phyloP scores from a whole-genome alignment of 2,113 vertebrate genomes.

The Connochaetes taurinus region DNA sequence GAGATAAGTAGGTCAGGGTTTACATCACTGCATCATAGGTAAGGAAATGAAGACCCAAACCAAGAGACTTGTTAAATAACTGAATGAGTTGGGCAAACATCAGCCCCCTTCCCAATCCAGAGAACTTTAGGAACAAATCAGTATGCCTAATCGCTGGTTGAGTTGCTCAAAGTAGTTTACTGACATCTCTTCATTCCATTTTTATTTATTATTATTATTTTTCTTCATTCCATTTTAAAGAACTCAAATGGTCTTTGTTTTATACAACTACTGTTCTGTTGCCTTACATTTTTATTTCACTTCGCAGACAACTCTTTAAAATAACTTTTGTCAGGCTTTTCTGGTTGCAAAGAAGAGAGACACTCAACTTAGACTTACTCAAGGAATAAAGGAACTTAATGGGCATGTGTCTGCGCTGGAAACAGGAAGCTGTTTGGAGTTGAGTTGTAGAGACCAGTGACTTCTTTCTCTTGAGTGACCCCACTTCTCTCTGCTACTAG shows the following conservation, averaged over 20 bases:
- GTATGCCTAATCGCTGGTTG: neutral
- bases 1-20: neutral
- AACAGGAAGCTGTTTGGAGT: neutral
- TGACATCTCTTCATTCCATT: neutral
- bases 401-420: neutral
- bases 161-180: neutral
- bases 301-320: neutral
- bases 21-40: neutral
- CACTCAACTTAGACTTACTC: neutral
- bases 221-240: neutral
- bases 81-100: neutral
- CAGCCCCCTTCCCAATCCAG: neutral
- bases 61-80: neutral
- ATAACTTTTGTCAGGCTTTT: neutral
- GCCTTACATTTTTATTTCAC: neutral
- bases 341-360: neutral
- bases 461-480: neutral
- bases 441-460: neutral
- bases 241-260: neutral
- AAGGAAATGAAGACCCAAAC: neutral
- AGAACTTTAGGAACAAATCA: conserved; percentile 17
- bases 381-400: neutral
- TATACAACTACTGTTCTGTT: neutral
- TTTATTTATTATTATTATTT: neutral
- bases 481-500: neutral